Evolutionary conservation across 2,113 vertebrate genomes (phyloP), one percentile per base, ranked within the genome.

Genomic region (Podarcis raffonei): DNA sequence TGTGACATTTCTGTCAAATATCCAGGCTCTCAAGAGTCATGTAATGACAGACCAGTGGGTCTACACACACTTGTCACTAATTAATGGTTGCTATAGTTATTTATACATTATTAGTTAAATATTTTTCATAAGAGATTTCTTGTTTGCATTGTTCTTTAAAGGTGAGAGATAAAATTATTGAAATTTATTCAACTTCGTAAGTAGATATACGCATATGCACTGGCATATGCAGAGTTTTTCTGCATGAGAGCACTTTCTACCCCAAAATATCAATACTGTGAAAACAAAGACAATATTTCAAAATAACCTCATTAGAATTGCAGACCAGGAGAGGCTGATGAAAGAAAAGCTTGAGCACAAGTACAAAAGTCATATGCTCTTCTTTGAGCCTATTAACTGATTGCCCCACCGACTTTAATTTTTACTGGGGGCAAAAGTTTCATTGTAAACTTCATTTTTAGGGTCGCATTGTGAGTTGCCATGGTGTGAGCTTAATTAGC

Each of bases 351-450:
- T 90, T 85, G 90, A 93, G 89, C 93, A 87, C 92, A 94, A 88
- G 88, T 86, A 94, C 90, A 92, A 94, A 94, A 77, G n/a, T n/a
- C 39, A 75, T 37, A 37, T 89, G 89, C 83, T 91, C 81, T 93
- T 94, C 84, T 94, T 53, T 89, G 93, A 92, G 92, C 90, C 87
- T 93, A 90, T 95, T 95, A 95, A 94, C 90, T 91, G 92, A 91
- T 94, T 95, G 93, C 93, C 90, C 92, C 91, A 93, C 93, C 93
- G 91, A 94, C 94, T 93, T 93, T 76, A 48, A 86, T 92, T 94
- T 95, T 94, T 95, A 95, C 93, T 94, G 93, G 94, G 90, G 93
- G 90, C 91, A 94, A 94, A 93, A 90, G 88, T 93, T 95, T 88
- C 48, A 95, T 94, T 94, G 95, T 93, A 94, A 93, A 91, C 91